Evolutionary conservation across 2,888 invertebrate genomes (phyloP).

Genomic region (Nomada hirtipes): DNA sequence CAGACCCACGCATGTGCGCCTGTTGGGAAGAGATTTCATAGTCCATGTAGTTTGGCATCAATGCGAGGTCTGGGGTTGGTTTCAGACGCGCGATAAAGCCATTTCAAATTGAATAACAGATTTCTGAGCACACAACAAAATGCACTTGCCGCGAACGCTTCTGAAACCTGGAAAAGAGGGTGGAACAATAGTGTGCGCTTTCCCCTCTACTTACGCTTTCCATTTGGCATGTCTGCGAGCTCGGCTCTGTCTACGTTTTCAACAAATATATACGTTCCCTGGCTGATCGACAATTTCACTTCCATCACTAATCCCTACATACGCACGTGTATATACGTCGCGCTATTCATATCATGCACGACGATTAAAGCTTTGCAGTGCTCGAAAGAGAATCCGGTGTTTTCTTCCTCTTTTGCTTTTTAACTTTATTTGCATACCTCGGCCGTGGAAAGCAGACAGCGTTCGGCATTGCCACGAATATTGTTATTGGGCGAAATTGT

Average conservation of each 20-base stretch:
- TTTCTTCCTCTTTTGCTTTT: not conserved
- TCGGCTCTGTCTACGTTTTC: constrained; percentile 23
- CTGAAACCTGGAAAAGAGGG: constrained; percentile 67
- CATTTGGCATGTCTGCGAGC: constrained; percentile 41
- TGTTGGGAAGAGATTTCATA: constrained; percentile 69
- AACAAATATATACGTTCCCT: constrained; percentile 31
- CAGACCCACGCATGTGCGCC: constrained; percentile 47
- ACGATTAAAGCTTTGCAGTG: not conserved
- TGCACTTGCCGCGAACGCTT: constrained; percentile 73
- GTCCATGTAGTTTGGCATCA: constrained; percentile 74
- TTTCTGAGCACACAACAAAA: constrained; percentile 75
- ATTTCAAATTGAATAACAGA: constrained; percentile 75
- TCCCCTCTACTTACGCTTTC: constrained; percentile 57
- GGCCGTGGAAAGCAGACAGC: not conserved
- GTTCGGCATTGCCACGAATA: not conserved
- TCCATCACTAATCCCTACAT: not conserved
- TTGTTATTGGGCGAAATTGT: too few species aligned
- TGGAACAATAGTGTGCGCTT: constrained; percentile 64
- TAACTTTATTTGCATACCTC: not conserved
- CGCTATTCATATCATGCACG: constrained; percentile 4
- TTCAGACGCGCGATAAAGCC: constrained; percentile 72
- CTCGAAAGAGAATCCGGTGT: not conserved
- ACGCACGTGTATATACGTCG: not conserved
- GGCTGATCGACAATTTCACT: constrained; percentile 35
- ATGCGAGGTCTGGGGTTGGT: constrained; percentile 72